These are phyloP conservation scores for Nemotelus nigrinus DNA, from an alignment of 2,888 invertebrate genomes.

Conservation along the genomic window DNA sequence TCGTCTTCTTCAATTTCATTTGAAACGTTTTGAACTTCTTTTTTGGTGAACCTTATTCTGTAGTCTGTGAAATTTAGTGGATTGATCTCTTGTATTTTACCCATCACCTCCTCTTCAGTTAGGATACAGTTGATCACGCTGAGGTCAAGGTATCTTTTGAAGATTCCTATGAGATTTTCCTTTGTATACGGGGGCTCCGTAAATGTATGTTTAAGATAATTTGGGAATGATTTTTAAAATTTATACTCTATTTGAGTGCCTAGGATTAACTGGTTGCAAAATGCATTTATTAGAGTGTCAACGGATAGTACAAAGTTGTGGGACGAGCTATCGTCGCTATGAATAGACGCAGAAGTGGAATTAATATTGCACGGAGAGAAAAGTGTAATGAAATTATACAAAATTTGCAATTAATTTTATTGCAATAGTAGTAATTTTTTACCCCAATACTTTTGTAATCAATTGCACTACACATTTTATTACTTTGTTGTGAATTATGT, in stretches of 20 bases:
- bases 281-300: not conserved
- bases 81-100: not conserved
- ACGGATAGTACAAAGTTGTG: not conserved
- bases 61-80: not conserved
- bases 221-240: not conserved
- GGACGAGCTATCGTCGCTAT: not conserved
- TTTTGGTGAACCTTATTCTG: not conserved
- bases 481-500: too few relatives aligned
- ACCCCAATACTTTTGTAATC: too few relatives aligned
- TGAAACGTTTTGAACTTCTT: not conserved
- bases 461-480: too few relatives aligned
- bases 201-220: not conserved
- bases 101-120: not conserved
- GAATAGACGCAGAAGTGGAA: not conserved
- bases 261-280: not conserved
- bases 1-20: not conserved
- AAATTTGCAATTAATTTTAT: too few relatives aligned
- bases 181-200: not conserved
- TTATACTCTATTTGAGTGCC: not conserved
- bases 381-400: too few relatives aligned
- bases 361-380: not conserved
- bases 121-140: not conserved
- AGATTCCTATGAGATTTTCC: not conserved
- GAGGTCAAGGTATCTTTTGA: not conserved
- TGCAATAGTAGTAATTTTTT: too few relatives aligned